Base-by-base conservation (phyloP, 2,888 invertebrate species). In the Empis livida region DNA sequence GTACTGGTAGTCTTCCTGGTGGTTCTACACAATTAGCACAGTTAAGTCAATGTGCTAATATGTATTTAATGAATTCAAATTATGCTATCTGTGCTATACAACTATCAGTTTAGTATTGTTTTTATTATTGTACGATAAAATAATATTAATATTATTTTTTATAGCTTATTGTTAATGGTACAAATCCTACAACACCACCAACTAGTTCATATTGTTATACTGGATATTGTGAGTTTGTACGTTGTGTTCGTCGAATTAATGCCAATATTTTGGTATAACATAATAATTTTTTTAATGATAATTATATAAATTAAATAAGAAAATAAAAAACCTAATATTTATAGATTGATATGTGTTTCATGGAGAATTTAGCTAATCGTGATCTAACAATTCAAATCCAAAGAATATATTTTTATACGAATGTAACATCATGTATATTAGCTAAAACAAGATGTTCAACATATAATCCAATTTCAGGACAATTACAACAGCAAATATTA, bases 401-500 rank as follows among this genome's bases (percentile, higher is more conserved):
- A 42, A 58, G 60, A 4, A 51, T 61, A 2, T 51, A 51, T 35
- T 74, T 77, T 56, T 78, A 70, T 57, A 76, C 73, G 27, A 81
- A 82, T 59, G 75, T 80, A 31, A 80, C 80, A 3, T 77, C 79
- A 10, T 81, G 81, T 59, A 73, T 82, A 50, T 62, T 82, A 48
- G 79, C 81, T 1, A 76, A 74, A 57, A 65, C 78, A 2, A 71
- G 81, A 46, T 82, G 81, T 63, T 72, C 75, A 42, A 65, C 70
- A 2, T 76, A 71, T 58, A 81, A 81, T 61, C 80, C 81, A 4
- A 79, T 81, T 46, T 79, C 80, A 2, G 81, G 80, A 13, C 76
- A 77, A 49, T 63, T 74, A 4, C 78, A 79, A 63, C 71, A 73
- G 35, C 74, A 74, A 27, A 71, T 71, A 5, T n/a, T 14, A 13